Base-by-base conservation (phyloP, 2,888 invertebrate genomes). In the Phaedon cochleariae region DNA sequence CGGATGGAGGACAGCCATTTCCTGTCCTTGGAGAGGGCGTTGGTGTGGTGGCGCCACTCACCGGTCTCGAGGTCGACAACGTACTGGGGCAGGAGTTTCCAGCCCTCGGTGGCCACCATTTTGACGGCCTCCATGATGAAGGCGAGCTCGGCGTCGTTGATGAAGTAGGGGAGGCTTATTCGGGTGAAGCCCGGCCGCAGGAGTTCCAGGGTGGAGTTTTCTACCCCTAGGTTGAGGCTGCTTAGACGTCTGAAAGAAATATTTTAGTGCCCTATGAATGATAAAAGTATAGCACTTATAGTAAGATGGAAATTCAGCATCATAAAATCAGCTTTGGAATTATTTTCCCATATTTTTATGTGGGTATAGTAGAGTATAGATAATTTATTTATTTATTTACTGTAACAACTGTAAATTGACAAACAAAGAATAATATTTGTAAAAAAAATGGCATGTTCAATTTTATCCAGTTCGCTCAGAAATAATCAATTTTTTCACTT, bases 11-110 rank as follows among this genome's bases (percentile, higher is more conserved):
- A 90, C 62, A 96, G 85, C 87, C 94, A 95, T 81, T 92, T 93
- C 53, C 93, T 87, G 75, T 95, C 95, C 78, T 91, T 90, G 70
- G 92, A 90, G 4, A 91, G 87, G 53, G 90, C 88, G 80, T 94
- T 92, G 0, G 92, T 89, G 76, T 91, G 90, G 79, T 96, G 95
- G 67, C 91, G 88, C 95, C 96, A 96, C 81, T 95, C 95, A 0
- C 94, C 96, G 0, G 94, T 95, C 79, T 94, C 91, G 4, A 92
- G 89, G 79, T 95, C 94, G n/a, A 95, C 88, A 9, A 90, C 87
- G 80, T 96, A 96, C 81, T 95, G 92, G 0, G 96, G 96, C 59
- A 96, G 82, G 46, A 96, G 87, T 78, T 94, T 94, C 93, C 95
- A 95, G 0, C 92, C 96, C 84, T 95, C 91, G 2, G 93, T 91